Evolutionary conservation across 2,888 invertebrate genomes (phyloP).

Genomic region (Argyresthia albistria): DNA sequence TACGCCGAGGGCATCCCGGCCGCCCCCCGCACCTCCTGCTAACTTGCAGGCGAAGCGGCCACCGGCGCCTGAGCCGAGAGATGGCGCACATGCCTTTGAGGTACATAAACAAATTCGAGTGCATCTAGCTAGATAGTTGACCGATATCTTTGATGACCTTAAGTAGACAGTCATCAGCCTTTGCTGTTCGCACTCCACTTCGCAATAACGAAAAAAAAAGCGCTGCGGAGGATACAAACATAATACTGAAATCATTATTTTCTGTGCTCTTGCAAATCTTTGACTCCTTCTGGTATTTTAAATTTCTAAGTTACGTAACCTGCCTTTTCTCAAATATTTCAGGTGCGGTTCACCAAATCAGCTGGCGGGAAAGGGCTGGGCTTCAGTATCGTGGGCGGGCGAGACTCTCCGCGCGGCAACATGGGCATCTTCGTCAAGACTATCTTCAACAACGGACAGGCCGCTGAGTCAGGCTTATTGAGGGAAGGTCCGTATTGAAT

Average conservation of each 20-base stretch:
- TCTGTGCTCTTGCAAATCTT: not conserved
- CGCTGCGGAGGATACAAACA: too few relatives aligned
- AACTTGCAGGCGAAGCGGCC: conserved; percentile 32
- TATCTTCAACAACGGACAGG: conserved; percentile 88
- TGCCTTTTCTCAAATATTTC: conserved; percentile 14
- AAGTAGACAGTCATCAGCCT: too few relatives aligned
- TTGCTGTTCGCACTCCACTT: too few relatives aligned
- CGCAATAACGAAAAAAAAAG: too few relatives aligned
- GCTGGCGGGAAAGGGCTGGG: conserved; percentile 89
- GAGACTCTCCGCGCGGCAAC: conserved; percentile 86
- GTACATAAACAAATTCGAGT: conserved; percentile 18
- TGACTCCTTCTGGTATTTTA: too few relatives aligned
- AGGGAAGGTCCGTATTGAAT: conserved; percentile 78
- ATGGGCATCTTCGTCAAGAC: conserved; percentile 93
- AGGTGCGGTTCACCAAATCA: conserved; percentile 83
- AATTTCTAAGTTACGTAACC: too few relatives aligned
- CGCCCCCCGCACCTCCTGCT: conserved; percentile 48
- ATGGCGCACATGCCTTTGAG: conserved; percentile 52
- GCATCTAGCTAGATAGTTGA: too few relatives aligned
- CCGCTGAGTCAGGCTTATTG: conserved; percentile 83
- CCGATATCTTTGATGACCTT: too few relatives aligned
- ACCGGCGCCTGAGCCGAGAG: conserved; percentile 55
- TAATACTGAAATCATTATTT: not conserved
- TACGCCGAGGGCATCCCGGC: conserved; percentile 48
- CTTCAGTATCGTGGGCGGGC: conserved; percentile 91